Percentiles rank a stretch among this genome's conserved stretches.
These are phyloP conservation scores for Cichladusa arquata DNA, from an alignment of 2,113 vertebrate species.

Conservation along the genomic window DNA sequence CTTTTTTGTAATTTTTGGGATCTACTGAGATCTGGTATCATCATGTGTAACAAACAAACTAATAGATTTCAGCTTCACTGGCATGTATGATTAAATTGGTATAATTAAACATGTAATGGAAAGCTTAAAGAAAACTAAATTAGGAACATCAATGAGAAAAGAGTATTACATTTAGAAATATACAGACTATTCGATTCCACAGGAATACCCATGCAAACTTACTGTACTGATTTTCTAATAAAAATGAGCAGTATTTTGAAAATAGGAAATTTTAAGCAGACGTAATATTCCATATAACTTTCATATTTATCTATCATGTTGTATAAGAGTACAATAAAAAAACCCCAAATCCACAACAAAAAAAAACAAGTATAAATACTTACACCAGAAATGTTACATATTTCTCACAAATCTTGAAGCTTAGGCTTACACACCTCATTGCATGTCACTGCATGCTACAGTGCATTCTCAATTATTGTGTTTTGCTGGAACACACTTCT, in stretches of 20 bases:
- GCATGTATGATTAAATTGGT: neutral
- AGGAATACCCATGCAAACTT: neutral
- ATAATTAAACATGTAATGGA: neutral
- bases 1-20: neutral
- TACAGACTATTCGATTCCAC: rapidly evolving
- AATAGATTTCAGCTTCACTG: neutral
- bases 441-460: neutral
- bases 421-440: neutral
- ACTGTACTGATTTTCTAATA: neutral
- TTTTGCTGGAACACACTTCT: neutral
- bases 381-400: neutral
- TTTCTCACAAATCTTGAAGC: neutral
- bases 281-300: neutral
- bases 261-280: neutral
- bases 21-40: too few relatives aligned
- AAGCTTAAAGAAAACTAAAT: neutral
- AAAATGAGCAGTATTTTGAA: neutral
- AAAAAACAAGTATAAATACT: neutral
- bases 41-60: neutral
- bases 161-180: neutral
- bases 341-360: too few relatives aligned
- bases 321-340: neutral
- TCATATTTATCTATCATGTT: neutral
- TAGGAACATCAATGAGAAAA: neutral
- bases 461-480: neutral